Conservation (phyloP, 2,888 invertebrate genomes). For the Myopa tessellatipennis region DNA sequence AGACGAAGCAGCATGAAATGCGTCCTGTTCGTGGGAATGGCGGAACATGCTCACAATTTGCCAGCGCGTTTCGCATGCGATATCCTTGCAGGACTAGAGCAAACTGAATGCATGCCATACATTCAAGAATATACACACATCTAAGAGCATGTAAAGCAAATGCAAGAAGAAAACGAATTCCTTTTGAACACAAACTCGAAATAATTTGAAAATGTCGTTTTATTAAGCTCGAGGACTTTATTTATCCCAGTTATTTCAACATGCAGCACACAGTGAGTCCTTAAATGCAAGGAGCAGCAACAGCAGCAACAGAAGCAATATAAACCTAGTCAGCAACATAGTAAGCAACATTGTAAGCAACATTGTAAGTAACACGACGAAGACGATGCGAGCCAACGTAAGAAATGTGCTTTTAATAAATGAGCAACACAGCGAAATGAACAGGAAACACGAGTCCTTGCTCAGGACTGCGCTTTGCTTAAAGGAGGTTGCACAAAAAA, state of each 20-base stretch:
- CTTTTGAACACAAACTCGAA: slow-evolving; percentile 29
- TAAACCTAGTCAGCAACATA: not conserved
- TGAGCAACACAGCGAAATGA: slow-evolving; percentile 24
- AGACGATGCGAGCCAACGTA: not conserved
- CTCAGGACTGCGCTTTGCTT: slow-evolving; percentile 6
- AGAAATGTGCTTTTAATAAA: slow-evolving; percentile 37
- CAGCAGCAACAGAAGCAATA: not conserved
- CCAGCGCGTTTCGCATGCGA: slow-evolving; percentile 26
- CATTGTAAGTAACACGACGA: not conserved
- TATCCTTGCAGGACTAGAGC: slow-evolving; percentile 18
- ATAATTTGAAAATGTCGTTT: slow-evolving; percentile 41
- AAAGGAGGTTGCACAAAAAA: slow-evolving; percentile 1
- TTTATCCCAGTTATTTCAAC: slow-evolving; percentile 29
- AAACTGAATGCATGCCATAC: slow-evolving; percentile 30
- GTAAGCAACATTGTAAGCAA: not conserved
- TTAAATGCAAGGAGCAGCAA: not conserved
- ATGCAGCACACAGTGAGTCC: slow-evolving; percentile 2
- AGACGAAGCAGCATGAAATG: slow-evolving; percentile 6
- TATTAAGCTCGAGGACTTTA: slow-evolving; percentile 36
- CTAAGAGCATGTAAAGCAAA: slow-evolving; percentile 8
- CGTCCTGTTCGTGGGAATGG: slow-evolving; percentile 34
- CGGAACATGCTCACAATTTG: slow-evolving; percentile 36
- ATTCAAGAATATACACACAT: slow-evolving; percentile 33
- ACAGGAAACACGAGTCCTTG: not conserved
- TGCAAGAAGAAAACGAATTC: not conserved